phyloP scores from a whole-genome alignment of 1,140 invertebrate species.

The Pseudachorutes palmiensis region DNA sequence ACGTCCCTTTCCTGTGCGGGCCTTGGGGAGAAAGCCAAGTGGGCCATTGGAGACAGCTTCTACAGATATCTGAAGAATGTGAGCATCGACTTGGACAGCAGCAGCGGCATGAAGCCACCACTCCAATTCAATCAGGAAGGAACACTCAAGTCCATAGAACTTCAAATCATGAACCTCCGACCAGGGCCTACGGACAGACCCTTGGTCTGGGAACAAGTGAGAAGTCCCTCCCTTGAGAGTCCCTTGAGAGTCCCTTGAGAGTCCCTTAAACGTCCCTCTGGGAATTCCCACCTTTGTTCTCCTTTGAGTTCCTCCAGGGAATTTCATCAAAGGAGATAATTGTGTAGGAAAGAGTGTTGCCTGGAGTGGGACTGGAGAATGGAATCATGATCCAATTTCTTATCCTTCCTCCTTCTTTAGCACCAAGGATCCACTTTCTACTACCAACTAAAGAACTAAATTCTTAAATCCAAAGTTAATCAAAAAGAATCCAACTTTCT shows the following conservation, averaged over 20 bases:
- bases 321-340: too few species aligned
- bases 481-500: too few species aligned
- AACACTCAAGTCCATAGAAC: constrained; percentile 70
- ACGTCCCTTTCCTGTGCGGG: constrained; percentile 73
- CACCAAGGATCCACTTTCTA: too few species aligned
- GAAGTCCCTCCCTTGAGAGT: constrained; percentile 33
- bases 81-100: constrained; percentile 25
- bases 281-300: background rate
- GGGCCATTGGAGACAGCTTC: constrained; percentile 63
- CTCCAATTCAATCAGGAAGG: constrained; percentile 62
- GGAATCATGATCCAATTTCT: too few species aligned
- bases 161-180: constrained; percentile 86
- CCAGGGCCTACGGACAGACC: constrained; percentile 55
- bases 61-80: constrained; percentile 73
- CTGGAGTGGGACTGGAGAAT: too few species aligned
- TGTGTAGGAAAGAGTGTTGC: too few species aligned
- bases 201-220: constrained; percentile 82
- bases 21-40: constrained; percentile 54
- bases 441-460: too few species aligned
- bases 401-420: too few species aligned
- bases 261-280: background rate
- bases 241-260: too few species aligned
- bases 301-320: too few species aligned
- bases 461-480: too few species aligned
- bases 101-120: constrained; percentile 8